Conservation (phyloP, 2,888 invertebrate genomes). For the Zhuqinia jingwanae region DNA sequence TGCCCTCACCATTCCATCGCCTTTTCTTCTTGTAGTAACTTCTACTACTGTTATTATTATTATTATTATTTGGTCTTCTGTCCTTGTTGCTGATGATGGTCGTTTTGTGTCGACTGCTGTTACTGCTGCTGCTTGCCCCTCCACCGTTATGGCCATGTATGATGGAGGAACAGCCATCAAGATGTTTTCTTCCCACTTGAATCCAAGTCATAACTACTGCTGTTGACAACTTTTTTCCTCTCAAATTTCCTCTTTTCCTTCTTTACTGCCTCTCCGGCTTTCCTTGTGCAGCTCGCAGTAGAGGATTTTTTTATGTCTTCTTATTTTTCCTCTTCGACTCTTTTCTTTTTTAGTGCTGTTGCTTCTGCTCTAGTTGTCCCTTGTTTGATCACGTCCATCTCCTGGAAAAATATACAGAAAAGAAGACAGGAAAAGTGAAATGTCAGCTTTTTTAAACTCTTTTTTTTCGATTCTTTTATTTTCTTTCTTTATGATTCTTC, state of each 20-base stretch:
- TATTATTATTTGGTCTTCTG: slow-evolving; percentile 39
- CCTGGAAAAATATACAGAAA: slow-evolving; percentile 52
- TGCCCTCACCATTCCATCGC: slow-evolving; percentile 13
- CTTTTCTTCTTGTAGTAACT: slow-evolving; percentile 18
- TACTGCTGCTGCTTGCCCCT: not conserved
- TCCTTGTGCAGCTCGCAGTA: not conserved
- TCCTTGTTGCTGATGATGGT: slow-evolving; percentile 31
- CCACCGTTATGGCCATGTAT: slow-evolving; percentile 23
- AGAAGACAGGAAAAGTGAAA: slow-evolving; percentile 60
- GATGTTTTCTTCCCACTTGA: slow-evolving; percentile 48
- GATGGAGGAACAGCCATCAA: slow-evolving; percentile 61
- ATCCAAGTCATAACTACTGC: slow-evolving; percentile 70
- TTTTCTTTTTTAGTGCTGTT: not conserved
- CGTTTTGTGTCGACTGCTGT: slow-evolving; percentile 29
- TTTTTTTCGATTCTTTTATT: slow-evolving; percentile 43
- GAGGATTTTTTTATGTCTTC: slow-evolving; percentile 23
- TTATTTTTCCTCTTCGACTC: slow-evolving; percentile 26
- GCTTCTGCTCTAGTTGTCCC: slow-evolving; percentile 46
- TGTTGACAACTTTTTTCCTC: slow-evolving; percentile 63
- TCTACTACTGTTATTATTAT: slow-evolving; percentile 2
- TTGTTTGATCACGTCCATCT: slow-evolving; percentile 70
- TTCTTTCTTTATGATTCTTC: slow-evolving; percentile 12
- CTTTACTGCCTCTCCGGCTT: not conserved
- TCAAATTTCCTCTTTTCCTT: slow-evolving; percentile 32
- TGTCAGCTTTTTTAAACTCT: slow-evolving; percentile 63